Conservation (phyloP, 2,113 vertebrate species). For the Mystacornis crossleyi region DNA sequence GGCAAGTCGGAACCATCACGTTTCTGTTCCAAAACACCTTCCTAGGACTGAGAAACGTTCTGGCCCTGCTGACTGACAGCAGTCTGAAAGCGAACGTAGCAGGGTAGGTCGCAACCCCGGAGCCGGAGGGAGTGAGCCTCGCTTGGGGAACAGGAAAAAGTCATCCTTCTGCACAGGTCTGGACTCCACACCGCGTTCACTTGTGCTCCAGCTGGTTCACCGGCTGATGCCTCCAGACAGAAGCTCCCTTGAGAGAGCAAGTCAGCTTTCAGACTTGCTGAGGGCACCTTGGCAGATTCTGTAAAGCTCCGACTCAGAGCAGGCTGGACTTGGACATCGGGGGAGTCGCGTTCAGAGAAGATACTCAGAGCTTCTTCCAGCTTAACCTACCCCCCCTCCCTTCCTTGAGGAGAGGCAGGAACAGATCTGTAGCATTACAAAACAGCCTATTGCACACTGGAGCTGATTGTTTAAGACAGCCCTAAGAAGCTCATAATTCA, state of each 20-base stretch:
- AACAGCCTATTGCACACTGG: constrained; percentile 4
- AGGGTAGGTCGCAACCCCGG: not conserved
- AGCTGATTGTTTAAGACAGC: constrained; percentile 35
- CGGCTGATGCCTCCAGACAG: not conserved
- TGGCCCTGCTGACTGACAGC: not conserved
- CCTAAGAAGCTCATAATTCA: constrained; percentile 37
- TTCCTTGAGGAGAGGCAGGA: not conserved
- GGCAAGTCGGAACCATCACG: not conserved
- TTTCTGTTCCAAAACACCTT: not conserved
- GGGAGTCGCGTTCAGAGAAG: not conserved
- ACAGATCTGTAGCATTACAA: not conserved
- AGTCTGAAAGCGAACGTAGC: not conserved
- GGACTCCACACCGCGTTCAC: not conserved
- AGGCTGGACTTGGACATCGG: not conserved
- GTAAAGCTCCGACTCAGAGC: not conserved
- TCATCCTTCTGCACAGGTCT: not conserved
- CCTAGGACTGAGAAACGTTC: not conserved
- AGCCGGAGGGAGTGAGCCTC: not conserved
- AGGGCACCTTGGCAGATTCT: not conserved
- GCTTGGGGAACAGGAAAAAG: not conserved
- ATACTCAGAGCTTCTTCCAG: not conserved
- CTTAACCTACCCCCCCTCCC: not conserved
- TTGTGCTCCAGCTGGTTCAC: not conserved
- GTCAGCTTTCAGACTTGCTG: not conserved
- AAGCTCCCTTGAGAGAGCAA: not conserved